Evolutionary conservation across 2,888 invertebrate species (phyloP), one percentile per base, ranked within the genome.

Genomic region (Latrodectus elegans): DNA sequence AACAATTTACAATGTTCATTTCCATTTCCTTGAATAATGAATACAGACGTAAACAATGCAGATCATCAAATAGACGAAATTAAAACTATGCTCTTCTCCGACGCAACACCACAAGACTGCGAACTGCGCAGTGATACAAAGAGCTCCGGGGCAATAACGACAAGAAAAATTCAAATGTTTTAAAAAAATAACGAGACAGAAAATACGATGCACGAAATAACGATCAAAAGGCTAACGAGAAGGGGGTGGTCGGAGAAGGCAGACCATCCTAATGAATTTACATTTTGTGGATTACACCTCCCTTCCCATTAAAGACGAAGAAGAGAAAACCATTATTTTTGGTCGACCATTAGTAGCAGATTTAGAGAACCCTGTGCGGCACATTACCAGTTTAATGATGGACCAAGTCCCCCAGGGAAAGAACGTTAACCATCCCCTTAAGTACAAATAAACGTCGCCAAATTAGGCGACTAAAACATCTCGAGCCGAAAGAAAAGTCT

Each of bases 361-460:
- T 87, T 87, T 87, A 60, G 55, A 11, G 70, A 80, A 65, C 81
- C 86, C 86, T 49, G 22, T 77, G 81, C 81, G 81, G 86, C 86
- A 87, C 86, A 87, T 87, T 87, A 87, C 86, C 81, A 68, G 72
- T 87, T 87, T 87, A 87, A 87, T 87, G 81, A 87, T 81, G 86
- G 81, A 17, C 65, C 68, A 17, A 78, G 74, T 74, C 74, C 83
- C 70, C 49, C 68, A 65, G 88, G 78, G 74, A 52, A 73, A 74
- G 70, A 60, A 82, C 88, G 83, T 82, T 88, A 83, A 88, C 73
- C 78, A 75, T 77, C 83, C 78, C 83, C 88, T 78, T 88, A 88
- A 88, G 88, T 79, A 88, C 88, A 74, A 83, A 78, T 88, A 88
- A 38, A 88, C 75, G 88, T 88, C 75, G 88, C 70, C 79, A 83